phyloP scores from a whole-genome alignment of 2,797 vertebrate genomes.

The Trematomus bernacchii region DNA sequence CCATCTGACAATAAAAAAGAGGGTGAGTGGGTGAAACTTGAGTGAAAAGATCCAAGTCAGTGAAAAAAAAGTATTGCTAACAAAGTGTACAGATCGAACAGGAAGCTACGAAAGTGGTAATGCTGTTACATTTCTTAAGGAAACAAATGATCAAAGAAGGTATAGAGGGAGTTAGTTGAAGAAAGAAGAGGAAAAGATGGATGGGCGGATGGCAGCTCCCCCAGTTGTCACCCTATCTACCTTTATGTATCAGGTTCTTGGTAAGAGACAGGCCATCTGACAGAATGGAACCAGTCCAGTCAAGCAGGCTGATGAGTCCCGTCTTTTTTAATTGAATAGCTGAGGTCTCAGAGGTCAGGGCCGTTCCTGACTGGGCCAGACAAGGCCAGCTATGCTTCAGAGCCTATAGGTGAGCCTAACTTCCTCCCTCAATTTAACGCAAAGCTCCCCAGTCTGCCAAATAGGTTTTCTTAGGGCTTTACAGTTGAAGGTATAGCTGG shows the following conservation, averaged over 20 bases:
- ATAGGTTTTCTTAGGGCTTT: neutral
- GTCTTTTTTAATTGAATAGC: constrained; percentile 67
- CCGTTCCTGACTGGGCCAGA: neutral
- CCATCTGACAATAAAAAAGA: neutral
- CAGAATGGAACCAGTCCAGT: constrained; percentile 76
- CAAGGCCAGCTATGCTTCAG: neutral
- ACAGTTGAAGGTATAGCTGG: neutral
- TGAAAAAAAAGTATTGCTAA: neutral
- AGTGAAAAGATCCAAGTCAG: neutral
- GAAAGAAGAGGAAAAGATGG: constrained; percentile 1
- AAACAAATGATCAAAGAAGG: neutral
- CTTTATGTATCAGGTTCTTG: constrained; percentile 64
- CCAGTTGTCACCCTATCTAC: constrained; percentile 72
- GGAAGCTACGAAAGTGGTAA: neutral
- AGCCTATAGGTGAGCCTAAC: neutral
- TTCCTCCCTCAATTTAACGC: neutral
- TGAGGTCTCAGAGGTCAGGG: constrained; percentile 30
- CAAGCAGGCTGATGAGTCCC: constrained; percentile 60
- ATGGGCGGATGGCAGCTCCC: constrained; percentile 29
- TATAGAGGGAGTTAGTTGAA: neutral
- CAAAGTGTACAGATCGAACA: neutral
- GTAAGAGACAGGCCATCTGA: constrained; percentile 64
- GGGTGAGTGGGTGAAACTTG: neutral
- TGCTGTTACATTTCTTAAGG: neutral
- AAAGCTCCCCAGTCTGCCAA: neutral